Evolutionary conservation across 2,113 vertebrate genomes (phyloP).

Genomic region (Callopanchax toddi): DNA sequence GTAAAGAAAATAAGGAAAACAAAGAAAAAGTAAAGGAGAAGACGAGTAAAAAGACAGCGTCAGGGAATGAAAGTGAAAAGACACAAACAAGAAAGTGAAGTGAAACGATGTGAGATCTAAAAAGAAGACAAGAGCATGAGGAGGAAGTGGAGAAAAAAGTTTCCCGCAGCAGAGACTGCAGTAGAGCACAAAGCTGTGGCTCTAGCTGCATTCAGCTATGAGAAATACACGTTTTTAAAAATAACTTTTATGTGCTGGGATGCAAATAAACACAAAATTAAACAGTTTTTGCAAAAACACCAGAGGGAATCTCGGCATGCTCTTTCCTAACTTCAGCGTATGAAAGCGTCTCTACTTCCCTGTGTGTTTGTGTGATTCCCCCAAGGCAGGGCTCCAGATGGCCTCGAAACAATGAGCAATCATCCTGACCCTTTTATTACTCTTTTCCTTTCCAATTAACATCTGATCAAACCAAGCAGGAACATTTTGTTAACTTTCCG

Average conservation of each 20-base stretch:
- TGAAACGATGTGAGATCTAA: neutral
- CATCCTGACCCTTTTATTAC: constrained; percentile 47
- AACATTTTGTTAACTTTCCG: constrained; percentile 18
- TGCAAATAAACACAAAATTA: constrained; percentile 1
- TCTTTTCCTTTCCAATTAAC: constrained; percentile 58
- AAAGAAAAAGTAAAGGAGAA: neutral
- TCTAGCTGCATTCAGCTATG: constrained; percentile 7
- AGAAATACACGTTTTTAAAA: constrained; percentile 21
- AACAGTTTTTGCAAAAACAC: constrained; percentile 10
- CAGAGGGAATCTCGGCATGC: neutral
- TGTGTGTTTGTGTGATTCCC: constrained; percentile 11
- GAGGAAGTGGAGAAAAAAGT: constrained; percentile 9
- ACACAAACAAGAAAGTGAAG: too few relatives aligned
- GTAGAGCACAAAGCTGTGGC: constrained; percentile 13
- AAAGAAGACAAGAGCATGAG: constrained; percentile 11
- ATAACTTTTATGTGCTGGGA: constrained; percentile 22
- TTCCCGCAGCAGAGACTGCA: constrained; percentile 36
- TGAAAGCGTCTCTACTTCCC: neutral
- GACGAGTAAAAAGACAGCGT: neutral
- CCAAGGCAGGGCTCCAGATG: constrained; percentile 49
- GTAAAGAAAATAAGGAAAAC: constrained; percentile 2
- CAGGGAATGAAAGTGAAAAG: neutral
- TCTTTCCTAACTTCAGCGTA: neutral
- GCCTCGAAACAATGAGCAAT: constrained; percentile 64
- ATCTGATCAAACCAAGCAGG: constrained; percentile 53